Evolutionary conservation across 2,113 vertebrate genomes (phyloP).

Genomic region (Sturnira hondurensis): DNA sequence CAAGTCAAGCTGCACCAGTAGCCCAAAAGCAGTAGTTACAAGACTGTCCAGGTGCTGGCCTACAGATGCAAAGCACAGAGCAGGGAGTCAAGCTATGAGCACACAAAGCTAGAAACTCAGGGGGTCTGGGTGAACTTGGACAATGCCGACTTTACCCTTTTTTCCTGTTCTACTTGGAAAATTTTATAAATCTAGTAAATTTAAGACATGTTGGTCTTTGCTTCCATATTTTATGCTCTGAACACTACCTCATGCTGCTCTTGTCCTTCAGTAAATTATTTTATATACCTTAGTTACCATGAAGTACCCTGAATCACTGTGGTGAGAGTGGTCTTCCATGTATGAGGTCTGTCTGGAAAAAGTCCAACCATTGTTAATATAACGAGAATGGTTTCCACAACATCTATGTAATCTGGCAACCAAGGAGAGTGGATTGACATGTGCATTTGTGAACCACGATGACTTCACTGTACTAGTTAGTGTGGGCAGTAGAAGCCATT

Average conservation of each 20-base stretch:
- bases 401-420: too few relatives aligned
- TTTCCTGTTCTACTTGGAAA: conserved; percentile 26
- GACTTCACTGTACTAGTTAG: too few relatives aligned
- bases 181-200: conserved; percentile 30
- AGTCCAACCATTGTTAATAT: too few relatives aligned
- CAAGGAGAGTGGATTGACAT: too few relatives aligned
- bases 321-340: background rate
- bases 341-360: background rate
- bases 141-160: background rate
- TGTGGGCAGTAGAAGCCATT: too few relatives aligned
- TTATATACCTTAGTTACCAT: conserved; percentile 34
- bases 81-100: background rate
- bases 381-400: too few relatives aligned
- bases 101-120: background rate
- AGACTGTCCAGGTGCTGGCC: background rate
- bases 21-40: background rate
- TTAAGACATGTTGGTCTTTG: conserved; percentile 13
- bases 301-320: conserved; percentile 3
- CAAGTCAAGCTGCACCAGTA: background rate
- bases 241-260: conserved; percentile 12
- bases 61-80: background rate
- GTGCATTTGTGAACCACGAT: too few relatives aligned
- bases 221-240: conserved; percentile 9
- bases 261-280: conserved; percentile 28
- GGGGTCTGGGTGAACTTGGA: background rate